Evolutionary conservation across 2,797 vertebrate species (phyloP).

Genomic region (Ptychadena robeensis): DNA sequence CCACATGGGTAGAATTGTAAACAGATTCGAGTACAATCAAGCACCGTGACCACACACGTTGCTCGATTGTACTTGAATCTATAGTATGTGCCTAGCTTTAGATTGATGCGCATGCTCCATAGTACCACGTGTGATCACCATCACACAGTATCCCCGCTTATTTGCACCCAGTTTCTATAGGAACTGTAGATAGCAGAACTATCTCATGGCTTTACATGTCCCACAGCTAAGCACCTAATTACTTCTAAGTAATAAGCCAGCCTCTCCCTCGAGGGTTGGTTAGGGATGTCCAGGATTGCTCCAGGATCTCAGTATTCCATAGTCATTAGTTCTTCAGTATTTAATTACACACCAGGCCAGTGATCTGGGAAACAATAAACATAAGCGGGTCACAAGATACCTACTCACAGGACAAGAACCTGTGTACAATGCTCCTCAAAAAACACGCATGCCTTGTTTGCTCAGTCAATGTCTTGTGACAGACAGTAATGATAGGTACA

Average conservation of each 20-base stretch:
- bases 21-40: no score
- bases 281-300: neutral
- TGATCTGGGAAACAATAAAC: constrained; percentile 15
- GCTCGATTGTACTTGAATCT: no score
- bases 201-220: neutral
- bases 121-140: no score
- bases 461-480: constrained; percentile 9
- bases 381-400: constrained; percentile 22
- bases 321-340: constrained; percentile 21
- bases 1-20: no score
- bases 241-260: neutral
- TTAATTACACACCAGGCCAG: constrained; percentile 8
- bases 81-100: no score
- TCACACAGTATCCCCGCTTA: no score
- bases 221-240: neutral
- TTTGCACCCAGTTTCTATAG: neutral
- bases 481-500: neutral
- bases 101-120: no score
- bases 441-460: constrained; percentile 39
- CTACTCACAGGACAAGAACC: constrained; percentile 26
- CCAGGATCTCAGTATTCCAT: constrained; percentile 7
- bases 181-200: neutral
- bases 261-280: neutral
- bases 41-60: no score
- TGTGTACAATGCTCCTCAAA: constrained; percentile 21